A percentile compares a stretch with the other conserved stretches of the same genome.
These are phyloP conservation scores for Serilophus lunatus DNA, from an alignment of 2,113 vertebrate species.

Conservation along the genomic window DNA sequence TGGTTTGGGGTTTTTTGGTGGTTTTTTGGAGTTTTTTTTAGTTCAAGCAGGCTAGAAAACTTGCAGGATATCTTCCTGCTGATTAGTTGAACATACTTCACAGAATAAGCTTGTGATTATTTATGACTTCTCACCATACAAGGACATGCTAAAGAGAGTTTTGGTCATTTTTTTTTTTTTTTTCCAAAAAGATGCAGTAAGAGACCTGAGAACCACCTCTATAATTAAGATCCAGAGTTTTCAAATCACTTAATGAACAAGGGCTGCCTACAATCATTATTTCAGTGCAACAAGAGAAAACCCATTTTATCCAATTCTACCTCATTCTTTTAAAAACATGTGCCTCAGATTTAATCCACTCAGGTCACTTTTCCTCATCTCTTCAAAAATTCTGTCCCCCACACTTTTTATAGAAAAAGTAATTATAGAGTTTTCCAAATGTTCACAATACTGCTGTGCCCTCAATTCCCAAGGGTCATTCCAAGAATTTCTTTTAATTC, in stretches of 20 bases:
- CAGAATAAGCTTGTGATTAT: neutral
- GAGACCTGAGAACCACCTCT: neutral
- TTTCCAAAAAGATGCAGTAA: neutral
- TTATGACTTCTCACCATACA: neutral
- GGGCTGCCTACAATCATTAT: neutral
- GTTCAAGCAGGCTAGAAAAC: neutral
- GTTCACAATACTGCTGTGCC: neutral
- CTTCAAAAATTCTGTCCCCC: neutral
- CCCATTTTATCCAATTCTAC: neutral
- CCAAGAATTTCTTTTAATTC: conserved; percentile 20
- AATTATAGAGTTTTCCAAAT: conserved; percentile 26
- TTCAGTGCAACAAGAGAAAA: neutral
- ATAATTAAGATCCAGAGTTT: neutral
- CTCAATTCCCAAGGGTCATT: neutral
- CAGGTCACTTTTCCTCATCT: neutral
- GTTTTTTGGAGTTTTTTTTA: neutral
- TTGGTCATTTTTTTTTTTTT: neutral
- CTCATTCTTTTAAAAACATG: neutral
- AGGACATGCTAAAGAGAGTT: neutral
- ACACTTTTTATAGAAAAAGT: conserved; percentile 18
- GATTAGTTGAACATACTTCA: neutral
- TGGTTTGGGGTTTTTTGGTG: neutral
- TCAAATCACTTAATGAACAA: neutral
- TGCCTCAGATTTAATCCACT: neutral
- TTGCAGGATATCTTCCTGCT: neutral